Percentiles rank a stretch among this genome's conserved stretches.
Evolutionary conservation across 2,113 vertebrate genomes (phyloP).

Genomic region (Cyanoramphus novaezelandiae): DNA sequence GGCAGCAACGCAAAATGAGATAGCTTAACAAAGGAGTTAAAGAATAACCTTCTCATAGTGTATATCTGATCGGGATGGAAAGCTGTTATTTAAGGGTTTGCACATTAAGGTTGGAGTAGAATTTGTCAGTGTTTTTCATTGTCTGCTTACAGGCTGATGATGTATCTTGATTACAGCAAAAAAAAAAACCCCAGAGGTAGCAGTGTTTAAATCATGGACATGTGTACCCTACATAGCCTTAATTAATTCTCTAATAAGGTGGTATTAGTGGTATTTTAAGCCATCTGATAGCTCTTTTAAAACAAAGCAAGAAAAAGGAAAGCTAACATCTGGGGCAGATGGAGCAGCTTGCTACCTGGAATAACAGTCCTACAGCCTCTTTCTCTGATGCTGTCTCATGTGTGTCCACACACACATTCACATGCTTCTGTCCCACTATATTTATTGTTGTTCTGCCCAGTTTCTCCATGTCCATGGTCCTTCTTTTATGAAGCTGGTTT

Average conservation of each 20-base stretch:
- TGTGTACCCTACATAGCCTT: not conserved
- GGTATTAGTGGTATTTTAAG: not conserved
- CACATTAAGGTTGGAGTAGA: not conserved
- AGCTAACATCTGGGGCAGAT: not conserved
- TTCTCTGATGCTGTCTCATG: rapidly evolving
- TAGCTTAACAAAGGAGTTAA: conserved; percentile 7
- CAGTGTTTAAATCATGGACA: not conserved
- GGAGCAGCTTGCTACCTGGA: not conserved
- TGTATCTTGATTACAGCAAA: not conserved
- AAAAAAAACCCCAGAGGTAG: not conserved
- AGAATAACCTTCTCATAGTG: not conserved
- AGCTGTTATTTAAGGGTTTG: not conserved
- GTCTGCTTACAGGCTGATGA: not conserved
- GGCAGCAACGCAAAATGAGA: not conserved
- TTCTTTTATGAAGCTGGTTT: not conserved
- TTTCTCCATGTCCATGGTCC: not conserved
- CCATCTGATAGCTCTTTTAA: not conserved
- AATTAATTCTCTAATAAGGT: not conserved
- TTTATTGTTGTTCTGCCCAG: not conserved
- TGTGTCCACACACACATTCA: not conserved
- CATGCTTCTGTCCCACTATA: not conserved
- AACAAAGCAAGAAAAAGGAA: not conserved
- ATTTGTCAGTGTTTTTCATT: not conserved
- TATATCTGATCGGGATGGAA: not conserved
- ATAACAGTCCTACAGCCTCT: not conserved